phyloP scores from a whole-genome alignment of 53 echinoderm and acorn worm genomes.

The Mesocentrotus franciscanus region DNA sequence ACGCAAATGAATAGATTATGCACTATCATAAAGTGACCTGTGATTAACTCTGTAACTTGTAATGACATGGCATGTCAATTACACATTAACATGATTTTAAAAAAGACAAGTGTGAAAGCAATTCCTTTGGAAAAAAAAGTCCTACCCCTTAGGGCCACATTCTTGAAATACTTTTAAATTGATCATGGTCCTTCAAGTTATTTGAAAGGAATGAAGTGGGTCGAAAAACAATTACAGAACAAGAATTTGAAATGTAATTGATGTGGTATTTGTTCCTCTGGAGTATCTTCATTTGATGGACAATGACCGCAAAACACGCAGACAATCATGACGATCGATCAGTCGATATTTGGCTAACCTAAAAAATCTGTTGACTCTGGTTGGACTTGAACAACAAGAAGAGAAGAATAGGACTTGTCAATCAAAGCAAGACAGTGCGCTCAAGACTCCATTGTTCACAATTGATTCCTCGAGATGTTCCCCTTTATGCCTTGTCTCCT shows the following conservation, averaged over 20 bases:
- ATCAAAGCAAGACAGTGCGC: neutral
- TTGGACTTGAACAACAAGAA: conserved; percentile 35
- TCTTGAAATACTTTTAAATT: neutral
- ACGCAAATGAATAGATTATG: no score
- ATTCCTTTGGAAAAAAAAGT: neutral
- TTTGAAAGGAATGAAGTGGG: neutral
- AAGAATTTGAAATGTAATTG: conserved; percentile 34
- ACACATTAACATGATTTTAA: neutral
- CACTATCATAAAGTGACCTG: neutral
- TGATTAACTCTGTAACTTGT: neutral
- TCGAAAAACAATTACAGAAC: conserved; percentile 28
- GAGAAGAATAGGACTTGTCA: neutral
- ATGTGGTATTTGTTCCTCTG: neutral
- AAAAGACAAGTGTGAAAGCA: neutral
- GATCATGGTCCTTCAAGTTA: neutral
- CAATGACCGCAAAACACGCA: neutral
- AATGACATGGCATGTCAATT: neutral
- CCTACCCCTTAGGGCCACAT: neutral
- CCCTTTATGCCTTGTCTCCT: no score
- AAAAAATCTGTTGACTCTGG: conserved; percentile 41
- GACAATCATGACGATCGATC: neutral
- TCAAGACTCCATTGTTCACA: neutral
- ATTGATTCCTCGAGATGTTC: no score
- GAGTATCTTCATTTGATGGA: neutral
- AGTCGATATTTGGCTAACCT: conserved; percentile 39